phyloP scores from a whole-genome alignment of 2,113 vertebrate genomes.

The Semicossyphus pulcher region DNA sequence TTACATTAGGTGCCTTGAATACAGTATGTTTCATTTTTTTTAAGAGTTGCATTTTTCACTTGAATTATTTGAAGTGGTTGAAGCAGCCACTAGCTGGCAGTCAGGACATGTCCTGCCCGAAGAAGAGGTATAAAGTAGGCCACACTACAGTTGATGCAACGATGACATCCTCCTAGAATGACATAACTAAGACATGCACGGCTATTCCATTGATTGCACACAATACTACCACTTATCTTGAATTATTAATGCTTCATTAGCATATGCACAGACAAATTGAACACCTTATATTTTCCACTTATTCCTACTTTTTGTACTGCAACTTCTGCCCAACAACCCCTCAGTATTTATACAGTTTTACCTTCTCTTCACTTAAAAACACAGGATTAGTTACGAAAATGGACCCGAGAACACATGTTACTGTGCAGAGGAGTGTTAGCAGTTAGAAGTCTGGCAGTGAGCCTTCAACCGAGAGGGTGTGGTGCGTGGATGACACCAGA shows the following conservation, averaged over 20 bases:
- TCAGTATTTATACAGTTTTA: background rate
- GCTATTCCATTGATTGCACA: background rate
- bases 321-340: background rate
- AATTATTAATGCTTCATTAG: constrained; percentile 2
- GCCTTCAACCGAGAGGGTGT: constrained; percentile 40
- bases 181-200: constrained; percentile 1
- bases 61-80: background rate
- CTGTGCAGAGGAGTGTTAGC: background rate
- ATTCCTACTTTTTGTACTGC: background rate
- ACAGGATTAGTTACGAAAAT: background rate
- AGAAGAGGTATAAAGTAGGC: background rate
- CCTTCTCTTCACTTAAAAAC: background rate
- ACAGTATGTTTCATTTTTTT: background rate
- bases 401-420: constrained; percentile 1
- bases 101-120: background rate
- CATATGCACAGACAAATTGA: background rate
- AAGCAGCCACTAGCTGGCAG: background rate
- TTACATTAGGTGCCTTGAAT: background rate
- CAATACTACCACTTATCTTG: background rate
- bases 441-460: constrained; percentile 14
- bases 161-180: background rate
- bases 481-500: constrained; percentile 41
- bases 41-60: background rate
- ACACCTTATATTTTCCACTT: too few relatives aligned
- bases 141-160: background rate